These are phyloP conservation scores for Porites australiensis DNA, from an alignment of 64 coral and sea anemone species.

Conservation along the genomic window DNA sequence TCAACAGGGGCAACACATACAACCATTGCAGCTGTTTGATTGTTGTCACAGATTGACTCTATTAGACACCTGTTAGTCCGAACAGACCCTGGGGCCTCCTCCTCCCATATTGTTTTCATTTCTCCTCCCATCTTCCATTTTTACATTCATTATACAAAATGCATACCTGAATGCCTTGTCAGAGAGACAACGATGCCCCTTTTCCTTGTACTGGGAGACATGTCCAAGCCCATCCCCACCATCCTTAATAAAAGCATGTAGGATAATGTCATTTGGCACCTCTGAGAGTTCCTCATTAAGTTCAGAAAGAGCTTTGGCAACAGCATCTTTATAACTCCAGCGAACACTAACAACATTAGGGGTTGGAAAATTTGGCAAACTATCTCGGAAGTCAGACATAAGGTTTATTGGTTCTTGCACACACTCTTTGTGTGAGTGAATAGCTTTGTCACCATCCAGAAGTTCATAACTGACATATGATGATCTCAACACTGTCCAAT, in stretches of 20 bases:
- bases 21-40: slow-evolving; percentile 12
- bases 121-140: background rate
- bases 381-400: too few species aligned
- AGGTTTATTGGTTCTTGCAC: too few species aligned
- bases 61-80: slow-evolving; percentile 6
- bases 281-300: background rate
- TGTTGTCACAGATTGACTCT: background rate
- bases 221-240: background rate
- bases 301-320: slow-evolving; percentile 5
- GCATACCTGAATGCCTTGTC: slow-evolving; percentile 24
- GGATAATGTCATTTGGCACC: too few species aligned
- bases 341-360: background rate
- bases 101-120: slow-evolving; percentile 4
- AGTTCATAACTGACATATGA: too few species aligned
- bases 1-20: slow-evolving; percentile 12
- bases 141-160: background rate
- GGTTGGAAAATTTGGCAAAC: too few species aligned
- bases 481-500: too few species aligned
- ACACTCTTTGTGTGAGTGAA: too few species aligned
- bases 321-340: background rate
- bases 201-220: background rate
- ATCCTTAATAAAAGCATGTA: background rate
- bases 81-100: background rate
- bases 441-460: too few species aligned
- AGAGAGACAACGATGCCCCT: background rate